Evolutionary conservation across 2,888 invertebrate genomes (phyloP).

Genomic region (Sialis fuliginosa): DNA sequence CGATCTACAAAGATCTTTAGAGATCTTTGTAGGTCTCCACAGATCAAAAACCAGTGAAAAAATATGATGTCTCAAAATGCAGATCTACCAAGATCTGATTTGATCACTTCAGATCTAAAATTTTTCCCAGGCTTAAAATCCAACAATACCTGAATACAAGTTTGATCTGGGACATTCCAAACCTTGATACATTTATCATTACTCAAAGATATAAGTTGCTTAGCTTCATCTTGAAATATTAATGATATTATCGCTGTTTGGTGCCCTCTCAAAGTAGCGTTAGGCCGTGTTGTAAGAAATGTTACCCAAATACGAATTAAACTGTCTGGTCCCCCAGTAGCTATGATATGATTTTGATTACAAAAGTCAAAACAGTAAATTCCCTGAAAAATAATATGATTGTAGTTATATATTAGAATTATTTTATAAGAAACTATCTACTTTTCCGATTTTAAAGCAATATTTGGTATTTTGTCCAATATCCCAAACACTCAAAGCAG

Average conservation of each 20-base stretch:
- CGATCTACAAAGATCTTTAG: no score
- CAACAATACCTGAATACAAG: constrained; percentile 39
- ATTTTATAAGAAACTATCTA: constrained; percentile 8
- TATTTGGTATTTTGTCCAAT: constrained; percentile 33
- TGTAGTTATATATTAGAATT: no score
- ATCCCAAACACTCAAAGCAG: constrained; percentile 43
- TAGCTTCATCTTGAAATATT: constrained; percentile 44
- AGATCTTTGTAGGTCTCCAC: no score
- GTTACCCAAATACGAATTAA: constrained; percentile 63
- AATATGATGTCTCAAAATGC: no score
- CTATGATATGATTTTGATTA: constrained; percentile 37
- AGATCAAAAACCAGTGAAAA: no score
- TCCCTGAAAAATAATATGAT: constrained; percentile 24
- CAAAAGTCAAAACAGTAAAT: constrained; percentile 43
- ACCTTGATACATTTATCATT: constrained; percentile 57
- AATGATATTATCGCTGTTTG: constrained; percentile 47
- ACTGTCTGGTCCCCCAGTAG: constrained; percentile 61
- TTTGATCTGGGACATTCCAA: constrained; percentile 52
- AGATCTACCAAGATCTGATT: no score
- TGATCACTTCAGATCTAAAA: no score
- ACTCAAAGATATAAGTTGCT: constrained; percentile 51
- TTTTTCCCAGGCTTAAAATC: no score
- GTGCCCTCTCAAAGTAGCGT: constrained; percentile 46
- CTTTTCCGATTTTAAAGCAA: constrained; percentile 37
- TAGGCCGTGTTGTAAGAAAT: constrained; percentile 50